These are phyloP conservation scores for Agrotis exclamationis DNA, from an alignment of 2,888 invertebrate genomes.

Conservation along the genomic window DNA sequence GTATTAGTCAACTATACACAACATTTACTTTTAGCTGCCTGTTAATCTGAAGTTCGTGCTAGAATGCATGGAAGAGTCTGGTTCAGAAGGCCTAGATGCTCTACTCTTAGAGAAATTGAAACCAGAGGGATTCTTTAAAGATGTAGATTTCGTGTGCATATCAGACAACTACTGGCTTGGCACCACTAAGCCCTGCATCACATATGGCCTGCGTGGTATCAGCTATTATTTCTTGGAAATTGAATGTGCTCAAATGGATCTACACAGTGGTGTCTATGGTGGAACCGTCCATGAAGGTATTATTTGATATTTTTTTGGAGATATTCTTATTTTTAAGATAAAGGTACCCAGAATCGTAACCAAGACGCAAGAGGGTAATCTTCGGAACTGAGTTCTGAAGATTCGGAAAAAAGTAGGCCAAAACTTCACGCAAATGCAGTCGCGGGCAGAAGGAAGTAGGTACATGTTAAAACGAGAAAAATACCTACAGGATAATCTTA, in stretches of 20 bases:
- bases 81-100: slow-evolving; percentile 98
- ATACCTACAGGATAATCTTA: too few species aligned
- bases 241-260: slow-evolving; percentile 97
- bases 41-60: slow-evolving; percentile 97
- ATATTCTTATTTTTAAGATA: not conserved
- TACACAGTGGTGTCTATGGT: slow-evolving; percentile 99
- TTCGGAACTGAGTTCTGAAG: too few species aligned
- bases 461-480: too few species aligned
- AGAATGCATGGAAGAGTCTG: slow-evolving; percentile 99
- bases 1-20: not conserved
- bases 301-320: not conserved
- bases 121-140: slow-evolving; percentile 94
- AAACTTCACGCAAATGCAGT: too few species aligned
- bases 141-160: slow-evolving; percentile 98
- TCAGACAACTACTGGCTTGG: slow-evolving; percentile 99
- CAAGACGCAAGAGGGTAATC: too few species aligned
- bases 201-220: slow-evolving; percentile 98
- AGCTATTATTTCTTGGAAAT: slow-evolving; percentile 98
- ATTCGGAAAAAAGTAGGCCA: too few species aligned
- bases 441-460: too few species aligned
- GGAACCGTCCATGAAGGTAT: slow-evolving; percentile 95
- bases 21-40: slow-evolving; percentile 88
- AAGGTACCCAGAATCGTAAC: not conserved
- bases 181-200: slow-evolving; percentile 98
- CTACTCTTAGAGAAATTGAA: slow-evolving; percentile 91